phyloP scores from a whole-genome alignment of 1,140 invertebrate genomes.

The Steinernema khuongi region DNA sequence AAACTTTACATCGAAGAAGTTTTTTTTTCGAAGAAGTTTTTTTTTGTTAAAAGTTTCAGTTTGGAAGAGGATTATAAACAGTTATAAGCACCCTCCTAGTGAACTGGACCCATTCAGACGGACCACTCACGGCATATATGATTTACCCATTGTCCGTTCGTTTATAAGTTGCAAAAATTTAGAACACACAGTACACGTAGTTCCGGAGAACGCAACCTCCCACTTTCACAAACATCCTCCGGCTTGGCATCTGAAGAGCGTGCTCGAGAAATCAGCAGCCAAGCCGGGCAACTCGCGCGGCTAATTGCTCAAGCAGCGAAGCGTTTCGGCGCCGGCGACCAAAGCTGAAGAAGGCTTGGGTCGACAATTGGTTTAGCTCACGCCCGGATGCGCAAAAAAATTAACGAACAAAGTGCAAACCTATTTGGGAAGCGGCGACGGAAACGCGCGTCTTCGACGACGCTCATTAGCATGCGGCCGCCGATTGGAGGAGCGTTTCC shows the following conservation, averaged over 20 bases:
- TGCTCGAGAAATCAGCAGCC: no score
- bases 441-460: neutral
- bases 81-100: no score
- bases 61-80: no score
- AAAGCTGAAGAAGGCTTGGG: neutral
- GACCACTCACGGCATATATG: no score
- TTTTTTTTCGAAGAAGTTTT: no score
- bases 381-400: neutral
- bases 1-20: no score
- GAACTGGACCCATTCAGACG: no score
- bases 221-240: neutral
- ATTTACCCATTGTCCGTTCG: no score
- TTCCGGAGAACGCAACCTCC: no score
- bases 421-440: neutral
- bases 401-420: conserved; percentile 7
- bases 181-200: no score
- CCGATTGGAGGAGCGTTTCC: neutral
- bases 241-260: neutral
- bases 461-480: neutral
- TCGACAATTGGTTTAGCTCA: neutral
- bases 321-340: neutral
- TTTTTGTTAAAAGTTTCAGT: no score
- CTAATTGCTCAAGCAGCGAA: neutral
- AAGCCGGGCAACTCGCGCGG: neutral
- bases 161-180: no score